Base-by-base conservation (phyloP, 92 coral and sea anemone species). In the Epizoanthus scotinus region DNA sequence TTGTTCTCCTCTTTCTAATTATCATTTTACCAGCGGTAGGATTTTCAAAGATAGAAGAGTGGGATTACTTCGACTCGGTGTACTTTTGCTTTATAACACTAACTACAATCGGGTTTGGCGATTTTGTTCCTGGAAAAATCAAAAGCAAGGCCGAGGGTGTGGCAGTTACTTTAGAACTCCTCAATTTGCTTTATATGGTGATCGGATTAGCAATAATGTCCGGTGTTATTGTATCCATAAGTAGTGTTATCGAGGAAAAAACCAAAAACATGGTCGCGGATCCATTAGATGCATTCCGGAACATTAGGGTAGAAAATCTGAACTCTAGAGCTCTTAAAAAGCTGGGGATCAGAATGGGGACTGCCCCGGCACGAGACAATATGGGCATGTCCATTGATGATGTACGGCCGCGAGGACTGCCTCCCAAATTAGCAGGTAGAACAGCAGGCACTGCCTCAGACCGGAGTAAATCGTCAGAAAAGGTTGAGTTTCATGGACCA, bases 191-290 rank as follows among this genome's bases (percentile, higher is more conserved):
- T 18, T 96, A 96, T 50, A 91, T 96, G 94, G 99, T 96, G 29
- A 88, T 96, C 15, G 99, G 99, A 9, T 63, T 96, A 5, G 99
- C 99, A 7, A 91, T 96, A 3, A 96, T 96, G 99, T 96, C 99
- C 14, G 97, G 99, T 49, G 99, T 96, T 3, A 90, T 96, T 52
- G 99, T 96, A 3, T 90, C 99, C 4, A 96, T 96, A 3, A 93
- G 98, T 56, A 97, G 99, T 56, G 99, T 96, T 31, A 96, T 96
- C 28, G 99, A 96, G 55, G 94, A 90, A 52, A 96, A 96, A 84
- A 96, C 99, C 0, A 94, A 96, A 78, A 91, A 87, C 73, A 84
- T 93, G 42, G 87, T 82, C 42, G 95, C 86, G 20, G 99, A 95
- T 86, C 99, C 99, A 12, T 79, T 96, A 57, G 99, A 96, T 40